Evolutionary conservation across 2,888 invertebrate species (phyloP).

Genomic region (Flabesymbios commensalis): DNA sequence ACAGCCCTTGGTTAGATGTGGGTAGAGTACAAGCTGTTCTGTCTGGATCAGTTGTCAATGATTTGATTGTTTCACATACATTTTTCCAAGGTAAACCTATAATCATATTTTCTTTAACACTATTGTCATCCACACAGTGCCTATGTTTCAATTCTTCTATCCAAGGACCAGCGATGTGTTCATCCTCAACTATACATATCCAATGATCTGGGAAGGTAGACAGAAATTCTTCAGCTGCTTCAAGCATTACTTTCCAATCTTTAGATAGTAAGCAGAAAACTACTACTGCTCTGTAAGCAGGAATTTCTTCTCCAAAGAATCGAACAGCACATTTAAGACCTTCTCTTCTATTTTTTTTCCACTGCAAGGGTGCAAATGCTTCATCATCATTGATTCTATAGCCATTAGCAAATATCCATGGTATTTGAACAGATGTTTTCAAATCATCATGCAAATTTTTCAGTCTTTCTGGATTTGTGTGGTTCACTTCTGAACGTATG

Average conservation of each 20-base stretch:
- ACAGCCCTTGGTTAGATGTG: constrained; percentile 36
- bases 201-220: constrained; percentile 39
- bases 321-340: constrained; percentile 41
- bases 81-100: constrained; percentile 10
- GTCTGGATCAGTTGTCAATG: constrained; percentile 13
- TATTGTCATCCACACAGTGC: background rate
- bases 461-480: constrained; percentile 3
- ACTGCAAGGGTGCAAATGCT: constrained; percentile 26
- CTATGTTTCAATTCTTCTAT: constrained; percentile 9
- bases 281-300: constrained; percentile 37
- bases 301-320: constrained; percentile 34
- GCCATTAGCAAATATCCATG: constrained; percentile 45
- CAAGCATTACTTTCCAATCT: constrained; percentile 37
- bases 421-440: constrained; percentile 23
- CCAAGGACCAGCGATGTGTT: constrained; percentile 33
- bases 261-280: constrained; percentile 40
- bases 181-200: constrained; percentile 37
- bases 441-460: constrained; percentile 33
- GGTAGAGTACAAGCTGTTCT: constrained; percentile 28
- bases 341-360: constrained; percentile 37
- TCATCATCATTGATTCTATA: constrained; percentile 27
- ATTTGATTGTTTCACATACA: constrained; percentile 10
- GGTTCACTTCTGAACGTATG: constrained; percentile 1
- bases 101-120: background rate
- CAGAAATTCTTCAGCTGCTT: constrained; percentile 39